phyloP scores from a whole-genome alignment of 2,888 invertebrate genomes.

The Acrobasis suavella region DNA sequence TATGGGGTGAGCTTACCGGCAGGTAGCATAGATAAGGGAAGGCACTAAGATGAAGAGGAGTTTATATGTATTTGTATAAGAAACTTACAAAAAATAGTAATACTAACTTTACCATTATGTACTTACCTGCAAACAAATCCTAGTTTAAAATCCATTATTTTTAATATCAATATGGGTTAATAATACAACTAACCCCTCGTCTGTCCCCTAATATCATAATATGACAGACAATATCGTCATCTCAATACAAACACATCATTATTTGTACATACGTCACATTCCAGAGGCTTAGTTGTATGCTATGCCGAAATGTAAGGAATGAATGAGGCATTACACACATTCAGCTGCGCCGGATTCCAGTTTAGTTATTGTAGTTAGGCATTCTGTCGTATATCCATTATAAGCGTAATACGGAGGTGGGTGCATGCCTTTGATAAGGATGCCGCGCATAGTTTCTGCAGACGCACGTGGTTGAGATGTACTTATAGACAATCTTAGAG shows the following conservation, averaged over 20 bases:
- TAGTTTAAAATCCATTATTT: too few relatives aligned
- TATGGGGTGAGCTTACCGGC: too few relatives aligned
- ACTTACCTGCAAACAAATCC: too few relatives aligned
- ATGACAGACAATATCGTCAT: slow-evolving; percentile 11
- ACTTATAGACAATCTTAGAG: slow-evolving; percentile 36
- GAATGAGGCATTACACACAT: slow-evolving; percentile 60
- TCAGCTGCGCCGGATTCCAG: slow-evolving; percentile 55
- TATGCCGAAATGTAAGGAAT: slow-evolving; percentile 52
- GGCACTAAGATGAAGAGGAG: background rate
- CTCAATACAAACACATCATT: slow-evolving; percentile 4
- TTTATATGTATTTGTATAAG: background rate
- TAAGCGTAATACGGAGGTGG: slow-evolving; percentile 61
- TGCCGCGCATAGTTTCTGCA: slow-evolving; percentile 64
- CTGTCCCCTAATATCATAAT: background rate
- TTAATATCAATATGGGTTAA: too few relatives aligned
- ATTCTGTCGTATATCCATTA: slow-evolving; percentile 60
- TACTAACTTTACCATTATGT: too few relatives aligned
- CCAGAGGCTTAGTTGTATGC: slow-evolving; percentile 34
- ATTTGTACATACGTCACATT: slow-evolving; percentile 19
- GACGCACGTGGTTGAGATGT: slow-evolving; percentile 51
- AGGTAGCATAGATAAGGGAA: too few relatives aligned
- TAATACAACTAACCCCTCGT: too few relatives aligned
- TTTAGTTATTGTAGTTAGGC: slow-evolving; percentile 68
- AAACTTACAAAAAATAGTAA: background rate
- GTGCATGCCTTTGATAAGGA: slow-evolving; percentile 77